These are phyloP conservation scores for Campylorhamphus procurvoides DNA, from an alignment of 2,113 vertebrate genomes.

Conservation along the genomic window DNA sequence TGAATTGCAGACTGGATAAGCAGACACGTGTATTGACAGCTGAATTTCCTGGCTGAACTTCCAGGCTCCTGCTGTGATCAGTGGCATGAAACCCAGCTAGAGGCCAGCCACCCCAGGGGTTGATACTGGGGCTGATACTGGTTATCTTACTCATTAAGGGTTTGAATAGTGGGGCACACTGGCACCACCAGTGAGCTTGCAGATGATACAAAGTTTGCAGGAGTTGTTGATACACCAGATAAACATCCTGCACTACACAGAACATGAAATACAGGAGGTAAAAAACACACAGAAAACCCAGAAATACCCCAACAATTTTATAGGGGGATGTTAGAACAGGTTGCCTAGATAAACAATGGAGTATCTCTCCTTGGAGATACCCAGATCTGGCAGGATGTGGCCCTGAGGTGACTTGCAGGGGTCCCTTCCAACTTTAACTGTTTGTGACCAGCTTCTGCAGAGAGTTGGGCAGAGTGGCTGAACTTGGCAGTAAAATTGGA, in stretches of 20 bases:
- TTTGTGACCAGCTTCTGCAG: neutral
- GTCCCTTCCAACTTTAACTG: no score
- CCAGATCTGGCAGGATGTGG: neutral
- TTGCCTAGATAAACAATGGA: neutral
- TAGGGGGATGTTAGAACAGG: neutral
- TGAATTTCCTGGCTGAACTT: neutral
- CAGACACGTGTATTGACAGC: neutral
- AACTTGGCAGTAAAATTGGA: neutral
- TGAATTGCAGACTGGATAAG: neutral
- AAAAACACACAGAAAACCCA: no score
- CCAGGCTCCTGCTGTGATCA: neutral
- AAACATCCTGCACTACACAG: neutral
- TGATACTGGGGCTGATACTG: neutral
- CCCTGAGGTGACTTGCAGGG: neutral
- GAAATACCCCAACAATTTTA: accelerated
- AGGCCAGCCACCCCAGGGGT: neutral
- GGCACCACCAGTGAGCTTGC: neutral
- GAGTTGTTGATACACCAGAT: neutral
- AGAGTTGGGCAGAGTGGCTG: neutral
- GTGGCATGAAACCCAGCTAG: neutral
- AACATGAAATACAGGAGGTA: neutral
- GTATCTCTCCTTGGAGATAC: neutral
- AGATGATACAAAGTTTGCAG: neutral
- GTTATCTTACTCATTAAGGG: neutral
- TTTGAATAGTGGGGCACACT: neutral